Conservation (phyloP, 2,797 vertebrate species). For the Lophotriccus pileatus region DNA sequence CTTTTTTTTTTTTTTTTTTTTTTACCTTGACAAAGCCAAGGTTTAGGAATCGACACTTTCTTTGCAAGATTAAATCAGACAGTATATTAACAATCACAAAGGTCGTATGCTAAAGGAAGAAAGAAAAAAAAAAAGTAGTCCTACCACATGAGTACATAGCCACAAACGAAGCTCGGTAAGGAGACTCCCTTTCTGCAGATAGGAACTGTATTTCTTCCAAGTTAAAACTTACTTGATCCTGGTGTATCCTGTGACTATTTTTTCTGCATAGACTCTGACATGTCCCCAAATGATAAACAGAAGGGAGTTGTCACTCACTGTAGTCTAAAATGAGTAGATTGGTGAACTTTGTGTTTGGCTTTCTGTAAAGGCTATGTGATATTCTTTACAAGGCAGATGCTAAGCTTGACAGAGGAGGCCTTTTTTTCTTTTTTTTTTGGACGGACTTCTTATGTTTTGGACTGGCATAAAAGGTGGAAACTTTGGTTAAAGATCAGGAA, state of each 20-base stretch:
- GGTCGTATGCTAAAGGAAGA: neutral
- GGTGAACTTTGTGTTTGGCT: neutral
- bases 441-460: neutral
- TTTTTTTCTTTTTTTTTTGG: neutral
- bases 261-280: constrained; percentile 2
- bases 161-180: neutral
- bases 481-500: constrained; percentile 45
- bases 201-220: neutral
- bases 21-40: neutral
- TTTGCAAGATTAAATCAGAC: neutral
- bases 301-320: constrained; percentile 12
- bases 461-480: constrained; percentile 18
- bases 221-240: neutral
- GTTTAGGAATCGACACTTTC: neutral
- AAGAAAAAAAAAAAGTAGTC: neutral
- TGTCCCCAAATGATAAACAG: neutral
- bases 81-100: neutral
- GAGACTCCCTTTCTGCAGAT: constrained; percentile 27
- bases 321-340: neutral
- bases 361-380: neutral
- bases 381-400: neutral
- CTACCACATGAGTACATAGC: neutral
- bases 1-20: accelerated
- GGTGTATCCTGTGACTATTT: neutral
- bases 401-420: neutral